phyloP scores from a whole-genome alignment of 2,797 vertebrate genomes.

The Eleutherodactylus coqui region DNA sequence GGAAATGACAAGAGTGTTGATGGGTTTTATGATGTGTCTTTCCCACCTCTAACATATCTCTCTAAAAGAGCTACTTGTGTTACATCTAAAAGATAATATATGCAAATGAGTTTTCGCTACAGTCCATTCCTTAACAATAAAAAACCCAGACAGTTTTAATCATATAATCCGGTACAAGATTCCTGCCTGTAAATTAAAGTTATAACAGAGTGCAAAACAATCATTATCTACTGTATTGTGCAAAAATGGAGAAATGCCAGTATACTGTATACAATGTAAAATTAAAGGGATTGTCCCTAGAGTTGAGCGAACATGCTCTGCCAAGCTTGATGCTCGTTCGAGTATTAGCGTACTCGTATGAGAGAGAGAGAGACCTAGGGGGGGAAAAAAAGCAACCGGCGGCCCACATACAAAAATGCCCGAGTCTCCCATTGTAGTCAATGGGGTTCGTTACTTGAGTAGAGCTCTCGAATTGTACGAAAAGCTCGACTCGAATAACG shows the following conservation, averaged over 20 bases:
- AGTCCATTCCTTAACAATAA: conserved; percentile 10
- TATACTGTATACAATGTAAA: too few species aligned
- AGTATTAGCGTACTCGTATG: too few species aligned
- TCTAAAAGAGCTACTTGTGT: conserved; percentile 21
- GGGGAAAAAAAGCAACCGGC: too few species aligned
- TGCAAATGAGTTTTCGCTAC: conserved; percentile 31
- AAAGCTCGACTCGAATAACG: too few species aligned
- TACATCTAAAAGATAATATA: conserved; percentile 11
- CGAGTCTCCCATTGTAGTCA: too few species aligned
- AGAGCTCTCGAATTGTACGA: too few species aligned
- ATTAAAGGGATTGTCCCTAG: not conserved
- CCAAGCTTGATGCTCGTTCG: too few species aligned
- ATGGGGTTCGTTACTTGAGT: too few species aligned
- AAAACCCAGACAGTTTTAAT: not conserved
- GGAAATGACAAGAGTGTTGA: conserved; percentile 51
- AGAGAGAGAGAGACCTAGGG: too few species aligned
- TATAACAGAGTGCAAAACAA: conserved; percentile 8
- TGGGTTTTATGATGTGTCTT: conserved; percentile 34
- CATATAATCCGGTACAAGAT: not conserved
- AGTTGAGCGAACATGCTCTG: too few species aligned
- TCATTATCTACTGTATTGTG: conserved; percentile 37
- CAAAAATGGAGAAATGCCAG: too few species aligned
- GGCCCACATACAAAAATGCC: too few species aligned
- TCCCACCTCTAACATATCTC: conserved; percentile 36
- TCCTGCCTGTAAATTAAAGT: conserved; percentile 26